Evolutionary conservation across 2,888 invertebrate species (phyloP).

Genomic region (Stratiomys singularior): DNA sequence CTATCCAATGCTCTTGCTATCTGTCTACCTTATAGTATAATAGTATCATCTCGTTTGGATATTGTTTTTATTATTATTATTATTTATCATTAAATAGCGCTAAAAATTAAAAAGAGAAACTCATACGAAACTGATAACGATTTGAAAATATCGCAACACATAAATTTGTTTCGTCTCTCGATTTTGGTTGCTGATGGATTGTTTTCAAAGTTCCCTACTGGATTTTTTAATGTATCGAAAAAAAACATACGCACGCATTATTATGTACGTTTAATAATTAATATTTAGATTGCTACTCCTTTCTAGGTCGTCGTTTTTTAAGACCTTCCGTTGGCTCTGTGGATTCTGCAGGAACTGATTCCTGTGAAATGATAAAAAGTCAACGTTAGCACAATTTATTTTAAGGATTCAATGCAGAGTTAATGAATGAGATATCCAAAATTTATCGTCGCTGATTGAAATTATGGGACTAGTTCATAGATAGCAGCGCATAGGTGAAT

Average conservation of each 20-base stretch:
- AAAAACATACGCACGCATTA: background rate
- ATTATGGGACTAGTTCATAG: too few species aligned
- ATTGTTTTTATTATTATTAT: background rate
- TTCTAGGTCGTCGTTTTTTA: conserved; percentile 53
- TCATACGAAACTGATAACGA: conserved; percentile 25
- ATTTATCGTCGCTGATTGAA: too few species aligned
- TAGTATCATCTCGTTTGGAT: background rate
- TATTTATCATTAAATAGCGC: conserved; percentile 27
- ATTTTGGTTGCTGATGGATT: too few species aligned
- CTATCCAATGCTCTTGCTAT: background rate
- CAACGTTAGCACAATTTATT: background rate
- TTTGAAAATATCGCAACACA: conserved; percentile 31
- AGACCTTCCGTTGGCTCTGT: conserved; percentile 47
- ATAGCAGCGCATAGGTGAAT: too few species aligned
- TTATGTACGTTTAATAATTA: background rate
- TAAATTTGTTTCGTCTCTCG: conserved; percentile 21
- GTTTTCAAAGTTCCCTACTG: too few species aligned
- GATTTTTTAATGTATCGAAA: background rate
- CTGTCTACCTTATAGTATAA: background rate
- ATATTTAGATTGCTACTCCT: conserved; percentile 40
- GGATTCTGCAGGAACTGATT: conserved; percentile 19
- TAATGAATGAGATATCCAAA: too few species aligned
- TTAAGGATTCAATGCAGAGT: too few species aligned
- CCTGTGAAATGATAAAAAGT: conserved; percentile 22
- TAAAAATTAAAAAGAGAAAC: conserved; percentile 13